Evolutionary conservation across 2,113 vertebrate genomes (phyloP).

Genomic region (Neolamprologus caudopunctatus): DNA sequence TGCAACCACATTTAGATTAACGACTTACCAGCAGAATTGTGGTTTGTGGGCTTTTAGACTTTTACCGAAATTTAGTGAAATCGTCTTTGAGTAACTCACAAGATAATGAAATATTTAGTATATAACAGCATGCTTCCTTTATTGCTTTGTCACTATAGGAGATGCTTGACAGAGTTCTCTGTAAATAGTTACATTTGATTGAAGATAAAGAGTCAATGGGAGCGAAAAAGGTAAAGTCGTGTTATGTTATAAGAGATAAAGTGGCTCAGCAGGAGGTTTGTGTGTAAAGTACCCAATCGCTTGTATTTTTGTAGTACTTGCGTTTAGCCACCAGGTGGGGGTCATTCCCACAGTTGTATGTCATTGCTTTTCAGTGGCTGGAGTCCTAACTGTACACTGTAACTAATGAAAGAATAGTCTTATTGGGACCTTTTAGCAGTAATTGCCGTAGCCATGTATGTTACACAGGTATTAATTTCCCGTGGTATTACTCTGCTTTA

Average conservation of each 20-base stretch:
- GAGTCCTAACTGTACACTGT: not conserved
- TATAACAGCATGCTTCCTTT: not conserved
- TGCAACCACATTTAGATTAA: not conserved
- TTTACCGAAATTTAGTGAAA: not conserved
- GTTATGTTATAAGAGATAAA: not conserved
- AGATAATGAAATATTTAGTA: not conserved
- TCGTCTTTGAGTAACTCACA: not conserved
- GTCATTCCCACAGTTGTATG: not conserved
- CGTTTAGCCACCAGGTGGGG: constrained; percentile 26
- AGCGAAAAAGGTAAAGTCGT: not conserved
- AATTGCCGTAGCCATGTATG: not conserved
- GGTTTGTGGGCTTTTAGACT: not conserved
- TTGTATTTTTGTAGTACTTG: constrained; percentile 18
- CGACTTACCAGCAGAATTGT: not conserved
- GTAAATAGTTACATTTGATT: not conserved
- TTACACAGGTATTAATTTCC: not conserved
- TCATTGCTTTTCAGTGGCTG: not conserved
- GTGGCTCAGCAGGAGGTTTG: not conserved
- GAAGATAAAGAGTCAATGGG: not conserved
- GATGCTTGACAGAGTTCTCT: not conserved
- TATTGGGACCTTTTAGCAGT: not conserved
- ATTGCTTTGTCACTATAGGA: not conserved
- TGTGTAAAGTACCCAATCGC: not conserved
- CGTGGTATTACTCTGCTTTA: not conserved
- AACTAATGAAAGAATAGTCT: not conserved